phyloP scores from a whole-genome alignment of 2,888 invertebrate species.

The Chymomyza fuscimana region DNA sequence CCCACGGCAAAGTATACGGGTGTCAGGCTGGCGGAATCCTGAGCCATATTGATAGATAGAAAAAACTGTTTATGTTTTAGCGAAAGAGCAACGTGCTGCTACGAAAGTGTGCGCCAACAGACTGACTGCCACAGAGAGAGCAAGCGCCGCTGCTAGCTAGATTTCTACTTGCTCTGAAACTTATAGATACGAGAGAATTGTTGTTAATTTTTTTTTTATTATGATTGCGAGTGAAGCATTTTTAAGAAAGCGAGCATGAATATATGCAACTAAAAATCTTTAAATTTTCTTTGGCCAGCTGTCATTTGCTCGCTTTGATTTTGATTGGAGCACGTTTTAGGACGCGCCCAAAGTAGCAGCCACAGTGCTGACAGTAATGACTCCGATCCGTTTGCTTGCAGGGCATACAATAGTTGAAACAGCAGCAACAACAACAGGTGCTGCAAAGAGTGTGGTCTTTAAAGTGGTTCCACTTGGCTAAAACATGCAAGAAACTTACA shows the following conservation, averaged over 20 bases:
- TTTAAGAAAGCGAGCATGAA: neutral
- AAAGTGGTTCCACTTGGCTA: neutral
- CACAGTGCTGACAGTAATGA: conserved; percentile 78
- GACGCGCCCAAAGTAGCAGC: conserved; percentile 77
- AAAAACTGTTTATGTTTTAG: too few relatives aligned
- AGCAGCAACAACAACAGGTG: conserved; percentile 73
- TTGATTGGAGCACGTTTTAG: conserved; percentile 69
- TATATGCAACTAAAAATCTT: neutral
- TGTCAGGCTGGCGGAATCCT: conserved; percentile 32
- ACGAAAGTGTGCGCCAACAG: conserved; percentile 28
- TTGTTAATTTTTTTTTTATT: neutral
- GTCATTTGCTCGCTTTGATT: conserved; percentile 41
- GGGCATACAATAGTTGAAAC: conserved; percentile 70
- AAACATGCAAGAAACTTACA: conserved; percentile 56
- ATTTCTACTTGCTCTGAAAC: neutral
- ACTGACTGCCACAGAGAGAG: conserved; percentile 17
- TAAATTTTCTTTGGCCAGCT: neutral
- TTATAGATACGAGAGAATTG: neutral
- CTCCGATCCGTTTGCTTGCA: conserved; percentile 76
- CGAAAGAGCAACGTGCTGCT: neutral
- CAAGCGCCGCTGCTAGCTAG: too few relatives aligned
- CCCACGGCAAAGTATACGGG: conserved; percentile 77
- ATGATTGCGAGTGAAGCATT: neutral
- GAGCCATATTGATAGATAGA: conserved; percentile 38
- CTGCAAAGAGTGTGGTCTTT: conserved; percentile 41